These are phyloP conservation scores for Microctonus aethiopoides DNA, from an alignment of 2,888 invertebrate genomes.

Conservation along the genomic window DNA sequence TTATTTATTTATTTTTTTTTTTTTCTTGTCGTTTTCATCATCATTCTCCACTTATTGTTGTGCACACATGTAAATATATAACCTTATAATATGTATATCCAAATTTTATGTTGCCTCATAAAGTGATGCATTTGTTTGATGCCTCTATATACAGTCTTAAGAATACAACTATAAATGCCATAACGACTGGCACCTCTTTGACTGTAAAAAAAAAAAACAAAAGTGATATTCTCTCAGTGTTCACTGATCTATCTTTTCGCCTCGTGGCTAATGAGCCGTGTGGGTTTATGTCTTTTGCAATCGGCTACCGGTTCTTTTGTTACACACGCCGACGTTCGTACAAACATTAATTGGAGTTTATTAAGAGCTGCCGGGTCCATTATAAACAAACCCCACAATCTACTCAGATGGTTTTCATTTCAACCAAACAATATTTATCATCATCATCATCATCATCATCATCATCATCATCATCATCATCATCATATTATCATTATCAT, in stretches of 20 bases:
- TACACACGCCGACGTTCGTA: slow-evolving; percentile 20
- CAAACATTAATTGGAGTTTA: slow-evolving; percentile 53
- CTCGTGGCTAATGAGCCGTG: slow-evolving; percentile 56
- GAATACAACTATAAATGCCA: too few relatives aligned
- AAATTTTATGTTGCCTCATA: too few relatives aligned
- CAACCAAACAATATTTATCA: background rate
- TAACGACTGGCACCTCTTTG: too few relatives aligned
- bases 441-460: background rate
- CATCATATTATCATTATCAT: background rate
- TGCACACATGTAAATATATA: too few relatives aligned
- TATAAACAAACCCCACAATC: background rate
- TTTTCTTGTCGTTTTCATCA: too few relatives aligned
- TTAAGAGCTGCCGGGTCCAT: slow-evolving; percentile 35
- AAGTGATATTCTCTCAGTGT: slow-evolving; percentile 42
- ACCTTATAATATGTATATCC: too few relatives aligned
- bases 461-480: background rate
- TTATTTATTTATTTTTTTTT: too few relatives aligned
- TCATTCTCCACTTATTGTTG: too few relatives aligned
- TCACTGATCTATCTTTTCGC: slow-evolving; percentile 7
- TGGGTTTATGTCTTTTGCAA: slow-evolving; percentile 57
- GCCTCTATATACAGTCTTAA: slow-evolving; percentile 47
- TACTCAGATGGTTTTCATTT: too few relatives aligned
- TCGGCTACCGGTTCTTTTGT: slow-evolving; percentile 51
- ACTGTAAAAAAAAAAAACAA: slow-evolving; percentile 49
- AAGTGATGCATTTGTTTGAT: too few relatives aligned